phyloP scores from a whole-genome alignment of 2,888 invertebrate genomes.

The Stenodera caucasica region DNA sequence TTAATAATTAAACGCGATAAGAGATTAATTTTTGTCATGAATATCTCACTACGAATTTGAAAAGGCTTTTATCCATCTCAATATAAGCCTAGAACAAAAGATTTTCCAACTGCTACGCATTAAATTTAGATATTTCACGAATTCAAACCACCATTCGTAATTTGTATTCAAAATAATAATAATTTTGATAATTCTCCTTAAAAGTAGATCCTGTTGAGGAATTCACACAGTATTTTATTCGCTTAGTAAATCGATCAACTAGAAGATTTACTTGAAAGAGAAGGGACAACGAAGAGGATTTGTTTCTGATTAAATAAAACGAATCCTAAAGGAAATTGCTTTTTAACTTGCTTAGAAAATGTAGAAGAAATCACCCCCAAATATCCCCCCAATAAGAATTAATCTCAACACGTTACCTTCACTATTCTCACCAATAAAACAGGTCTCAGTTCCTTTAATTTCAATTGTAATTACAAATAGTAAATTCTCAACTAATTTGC shows the following conservation, averaged over 20 bases:
- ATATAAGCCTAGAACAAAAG: neutral
- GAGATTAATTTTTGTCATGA: conserved; percentile 27
- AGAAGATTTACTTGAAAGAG: neutral
- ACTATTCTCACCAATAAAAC: neutral
- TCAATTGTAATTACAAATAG: neutral
- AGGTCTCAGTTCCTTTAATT: neutral
- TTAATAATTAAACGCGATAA: conserved; percentile 27
- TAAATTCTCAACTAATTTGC: neutral
- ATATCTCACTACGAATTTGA: conserved; percentile 19
- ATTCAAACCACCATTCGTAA: too few species aligned
- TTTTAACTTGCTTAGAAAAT: conserved; percentile 11
- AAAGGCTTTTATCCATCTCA: conserved; percentile 7
- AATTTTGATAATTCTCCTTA: neutral
- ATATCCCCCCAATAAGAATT: neutral
- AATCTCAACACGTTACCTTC: neutral
- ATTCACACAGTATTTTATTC: neutral
- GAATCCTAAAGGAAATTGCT: conserved; percentile 11
- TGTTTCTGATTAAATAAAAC: conserved; percentile 12
- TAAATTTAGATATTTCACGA: neutral
- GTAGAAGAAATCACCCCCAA: neutral
- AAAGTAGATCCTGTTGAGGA: neutral
- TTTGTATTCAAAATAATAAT: too few species aligned
- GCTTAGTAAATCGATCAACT: conserved; percentile 5
- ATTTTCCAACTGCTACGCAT: neutral
- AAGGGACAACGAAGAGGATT: neutral